These are phyloP conservation scores for Apostichopus leukothele DNA, from an alignment of 53 echinoderm and acorn worm species.

Conservation along the genomic window DNA sequence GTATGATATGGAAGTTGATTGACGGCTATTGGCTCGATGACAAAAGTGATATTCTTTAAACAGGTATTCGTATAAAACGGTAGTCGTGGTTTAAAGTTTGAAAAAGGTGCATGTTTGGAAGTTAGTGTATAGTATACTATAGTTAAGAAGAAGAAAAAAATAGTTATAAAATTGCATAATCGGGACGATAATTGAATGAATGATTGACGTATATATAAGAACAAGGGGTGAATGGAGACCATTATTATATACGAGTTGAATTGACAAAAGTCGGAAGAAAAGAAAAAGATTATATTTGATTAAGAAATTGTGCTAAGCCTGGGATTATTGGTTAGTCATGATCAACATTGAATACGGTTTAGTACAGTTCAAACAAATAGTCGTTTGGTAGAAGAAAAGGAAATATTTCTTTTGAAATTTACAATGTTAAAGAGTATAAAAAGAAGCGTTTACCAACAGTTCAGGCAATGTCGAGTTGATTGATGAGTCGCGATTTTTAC, in stretches of 20 bases:
- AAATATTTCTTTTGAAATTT: no score
- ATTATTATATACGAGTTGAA: neutral
- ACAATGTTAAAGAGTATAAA: no score
- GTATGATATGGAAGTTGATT: conserved; percentile 37
- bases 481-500: no score
- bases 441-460: no score
- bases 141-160: neutral
- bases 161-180: conserved; percentile 9
- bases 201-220: conserved; percentile 18
- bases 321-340: conserved; percentile 39
- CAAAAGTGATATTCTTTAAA: conserved; percentile 4
- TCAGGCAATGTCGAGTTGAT: no score
- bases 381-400: neutral
- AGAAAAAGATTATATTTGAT: conserved; percentile 11
- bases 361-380: neutral
- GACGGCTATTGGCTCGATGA: conserved; percentile 8
- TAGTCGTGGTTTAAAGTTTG: conserved; percentile 7
- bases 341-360: neutral
- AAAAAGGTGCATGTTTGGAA: neutral
- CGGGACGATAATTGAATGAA: neutral
- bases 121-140: no score
- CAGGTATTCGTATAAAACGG: conserved; percentile 29
- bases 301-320: neutral
- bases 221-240: neutral
- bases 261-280: neutral